Conservation (phyloP, 2,797 vertebrate genomes). For the Tympanoctomys barrerae region DNA sequence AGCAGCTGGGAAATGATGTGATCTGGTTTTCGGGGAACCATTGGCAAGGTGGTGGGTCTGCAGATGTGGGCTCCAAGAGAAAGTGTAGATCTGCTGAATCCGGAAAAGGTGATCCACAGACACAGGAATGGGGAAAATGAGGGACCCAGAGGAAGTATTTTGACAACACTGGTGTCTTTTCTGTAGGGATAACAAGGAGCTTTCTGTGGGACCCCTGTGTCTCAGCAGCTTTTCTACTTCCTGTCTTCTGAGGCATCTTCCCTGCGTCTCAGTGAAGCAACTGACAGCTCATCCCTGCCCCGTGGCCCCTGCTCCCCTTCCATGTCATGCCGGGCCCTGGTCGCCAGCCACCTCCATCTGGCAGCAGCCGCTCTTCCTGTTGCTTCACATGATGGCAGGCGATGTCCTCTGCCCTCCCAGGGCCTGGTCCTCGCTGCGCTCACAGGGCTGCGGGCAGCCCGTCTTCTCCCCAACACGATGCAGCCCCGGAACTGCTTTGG, state of each 20-base stretch:
- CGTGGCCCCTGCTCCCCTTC: background rate
- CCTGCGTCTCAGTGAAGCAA: background rate
- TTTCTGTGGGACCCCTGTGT: background rate
- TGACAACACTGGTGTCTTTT: background rate
- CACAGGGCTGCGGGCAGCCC: accelerated
- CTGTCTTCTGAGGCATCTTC: background rate
- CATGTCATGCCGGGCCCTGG: background rate
- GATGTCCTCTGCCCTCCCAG: background rate
- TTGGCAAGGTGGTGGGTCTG: background rate
- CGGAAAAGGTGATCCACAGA: background rate
- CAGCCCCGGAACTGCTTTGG: background rate
- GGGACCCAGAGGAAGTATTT: background rate
- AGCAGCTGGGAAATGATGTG: accelerated
- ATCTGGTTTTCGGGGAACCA: background rate
- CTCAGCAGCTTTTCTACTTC: background rate
- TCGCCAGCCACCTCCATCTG: background rate
- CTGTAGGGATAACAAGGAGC: background rate
- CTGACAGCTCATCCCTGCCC: background rate
- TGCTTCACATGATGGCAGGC: background rate
- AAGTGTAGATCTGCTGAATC: background rate
- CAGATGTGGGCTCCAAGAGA: background rate
- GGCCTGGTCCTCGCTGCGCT: background rate
- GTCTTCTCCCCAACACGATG: too few species aligned
- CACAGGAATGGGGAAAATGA: background rate
- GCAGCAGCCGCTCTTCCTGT: background rate